phyloP scores from a whole-genome alignment of 2,113 vertebrate genomes.

The Onychostoma macrolepis region DNA sequence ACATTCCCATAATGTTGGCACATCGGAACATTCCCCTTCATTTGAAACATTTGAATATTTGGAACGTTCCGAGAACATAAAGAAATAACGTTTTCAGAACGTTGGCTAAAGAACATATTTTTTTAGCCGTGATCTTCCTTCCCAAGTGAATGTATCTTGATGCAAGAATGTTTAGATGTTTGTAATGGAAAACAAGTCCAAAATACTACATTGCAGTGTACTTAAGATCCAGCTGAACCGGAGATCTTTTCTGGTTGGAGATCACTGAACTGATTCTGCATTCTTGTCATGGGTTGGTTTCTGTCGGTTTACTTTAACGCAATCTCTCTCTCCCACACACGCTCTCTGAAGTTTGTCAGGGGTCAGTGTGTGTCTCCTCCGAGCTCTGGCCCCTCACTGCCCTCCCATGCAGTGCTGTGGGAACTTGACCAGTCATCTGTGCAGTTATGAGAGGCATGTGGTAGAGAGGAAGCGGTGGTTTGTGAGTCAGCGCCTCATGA shows the following conservation, averaged over 20 bases:
- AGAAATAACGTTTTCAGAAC: no score
- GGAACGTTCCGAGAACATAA: no score
- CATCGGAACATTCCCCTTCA: no score
- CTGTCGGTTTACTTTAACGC: conserved; percentile 18
- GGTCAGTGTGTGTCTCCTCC: conserved; percentile 25
- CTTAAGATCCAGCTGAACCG: background rate
- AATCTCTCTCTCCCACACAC: background rate
- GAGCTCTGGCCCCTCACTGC: conserved; percentile 53
- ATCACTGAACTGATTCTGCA: background rate
- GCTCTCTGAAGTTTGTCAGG: background rate
- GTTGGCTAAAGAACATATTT: no score
- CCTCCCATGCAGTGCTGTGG: conserved; percentile 69
- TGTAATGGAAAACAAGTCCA: background rate
- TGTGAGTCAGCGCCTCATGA: conserved; percentile 76
- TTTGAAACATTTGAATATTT: no score
- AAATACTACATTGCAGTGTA: background rate
- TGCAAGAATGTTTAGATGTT: background rate
- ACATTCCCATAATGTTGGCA: no score
- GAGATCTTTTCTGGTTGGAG: background rate
- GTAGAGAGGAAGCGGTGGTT: conserved; percentile 74
- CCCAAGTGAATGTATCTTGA: background rate
- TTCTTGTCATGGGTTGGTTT: conserved; percentile 1
- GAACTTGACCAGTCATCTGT: conserved; percentile 77
- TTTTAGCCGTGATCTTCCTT: background rate
- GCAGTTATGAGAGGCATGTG: conserved; percentile 77